phyloP scores from a whole-genome alignment of 2,888 invertebrate genomes.

The Pherbina coryleti region DNA sequence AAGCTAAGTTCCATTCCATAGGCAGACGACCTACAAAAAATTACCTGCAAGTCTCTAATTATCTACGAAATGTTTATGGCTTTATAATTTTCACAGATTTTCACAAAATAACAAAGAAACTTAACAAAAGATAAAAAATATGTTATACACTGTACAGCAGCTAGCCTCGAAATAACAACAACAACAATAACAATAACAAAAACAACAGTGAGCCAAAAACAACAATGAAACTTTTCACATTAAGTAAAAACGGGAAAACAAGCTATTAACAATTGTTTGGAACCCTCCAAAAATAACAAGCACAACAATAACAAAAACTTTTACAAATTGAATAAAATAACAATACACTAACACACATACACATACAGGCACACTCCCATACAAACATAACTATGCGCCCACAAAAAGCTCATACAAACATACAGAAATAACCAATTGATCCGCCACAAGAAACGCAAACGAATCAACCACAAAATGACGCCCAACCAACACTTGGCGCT shows the following conservation, averaged over 20 bases:
- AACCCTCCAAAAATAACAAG: conserved; percentile 11
- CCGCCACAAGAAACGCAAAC: conserved; percentile 20
- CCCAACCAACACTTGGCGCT: neutral
- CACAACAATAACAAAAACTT: neutral
- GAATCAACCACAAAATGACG: conserved; percentile 32
- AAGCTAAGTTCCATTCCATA: too few relatives aligned
- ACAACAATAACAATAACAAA: conserved; percentile 1
- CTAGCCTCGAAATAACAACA: neutral
- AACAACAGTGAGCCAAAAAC: neutral
- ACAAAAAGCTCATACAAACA: neutral
- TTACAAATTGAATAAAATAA: conserved; percentile 29
- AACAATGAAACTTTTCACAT: conserved; percentile 30
- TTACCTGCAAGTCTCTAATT: neutral
- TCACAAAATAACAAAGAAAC: neutral
- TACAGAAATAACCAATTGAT: neutral
- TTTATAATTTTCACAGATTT: conserved; percentile 11
- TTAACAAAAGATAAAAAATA: neutral
- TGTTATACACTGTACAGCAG: neutral
- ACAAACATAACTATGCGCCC: neutral
- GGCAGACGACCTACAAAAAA: too few relatives aligned
- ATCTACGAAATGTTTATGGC: conserved; percentile 6
- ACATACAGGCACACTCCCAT: conserved; percentile 7
- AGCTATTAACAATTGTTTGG: conserved; percentile 20
- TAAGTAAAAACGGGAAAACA: conserved; percentile 19
- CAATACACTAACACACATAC: conserved; percentile 18